Base-by-base conservation (phyloP, 2,797 vertebrate species). In the Thalassophryne amazonica region DNA sequence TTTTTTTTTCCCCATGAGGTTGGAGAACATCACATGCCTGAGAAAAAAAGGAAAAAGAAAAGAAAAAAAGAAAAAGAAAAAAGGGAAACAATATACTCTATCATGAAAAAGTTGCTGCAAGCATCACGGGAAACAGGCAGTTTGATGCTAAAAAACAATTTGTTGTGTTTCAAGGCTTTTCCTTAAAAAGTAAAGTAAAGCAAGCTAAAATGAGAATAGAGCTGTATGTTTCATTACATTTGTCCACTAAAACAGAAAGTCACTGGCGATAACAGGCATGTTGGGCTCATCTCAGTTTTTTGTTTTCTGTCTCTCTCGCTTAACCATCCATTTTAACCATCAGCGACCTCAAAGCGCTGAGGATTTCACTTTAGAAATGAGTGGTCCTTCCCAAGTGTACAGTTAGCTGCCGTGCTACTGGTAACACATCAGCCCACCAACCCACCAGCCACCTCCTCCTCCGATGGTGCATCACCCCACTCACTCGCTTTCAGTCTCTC, bases 331-430 rank as follows among this genome's bases (percentile, higher is more conserved):
- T 73, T 77, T 81, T 79, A 77, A 79, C 66, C 42, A 5, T 67
- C 61, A 46, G 16, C 77, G 73, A 81, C 66, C 70, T 83, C 69
- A 68, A 55, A 68, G 63, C 16, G 4, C 55, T 75, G 56, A 82
- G 70, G 71, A 71, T 84, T 74, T 40, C 28, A 43, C 50, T 45
- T 57, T 38, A 69, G 66, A 70, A 65, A 83, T 77, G 63, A 76
- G 54, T 72, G 56, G 52, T 75, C 49, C 65, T 58, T 73, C 83
- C 78, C 78, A 68, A 69, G 77, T 79, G 78, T 75, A 53, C 70
- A 51, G 65, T 85, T 84, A 83, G 66, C 64, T 16, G 54, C 65
- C 68, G 46, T 69, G 61, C 69, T 79, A 55, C 66, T 75, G 56
- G 57, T 72, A 81, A 77, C 80, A 59, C 69, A 70, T 84, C 66